Conservation (phyloP, 2,888 invertebrate species). For the Bombylius discolor region DNA sequence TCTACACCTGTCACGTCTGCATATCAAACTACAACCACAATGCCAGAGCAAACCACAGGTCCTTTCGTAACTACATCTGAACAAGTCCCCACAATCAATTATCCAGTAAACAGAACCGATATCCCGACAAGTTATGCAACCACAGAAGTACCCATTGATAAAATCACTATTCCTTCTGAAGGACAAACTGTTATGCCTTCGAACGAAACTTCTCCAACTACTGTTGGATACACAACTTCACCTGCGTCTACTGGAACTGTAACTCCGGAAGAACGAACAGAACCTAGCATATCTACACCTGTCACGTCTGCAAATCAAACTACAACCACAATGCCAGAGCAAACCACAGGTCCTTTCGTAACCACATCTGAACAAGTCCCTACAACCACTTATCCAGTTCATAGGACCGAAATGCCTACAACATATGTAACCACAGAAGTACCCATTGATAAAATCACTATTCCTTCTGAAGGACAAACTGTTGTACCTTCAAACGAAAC, state of each 20-base stretch:
- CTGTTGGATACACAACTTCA: not conserved
- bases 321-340: too few relatives aligned
- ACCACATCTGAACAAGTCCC: too few relatives aligned
- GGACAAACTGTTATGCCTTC: not conserved
- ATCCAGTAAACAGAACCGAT: not conserved
- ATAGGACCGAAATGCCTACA: too few relatives aligned
- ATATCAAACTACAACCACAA: too few relatives aligned
- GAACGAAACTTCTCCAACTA: not conserved
- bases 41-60: too few relatives aligned
- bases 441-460: not conserved
- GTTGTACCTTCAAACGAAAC: too few relatives aligned
- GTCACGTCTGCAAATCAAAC: too few relatives aligned
- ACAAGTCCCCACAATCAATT: not conserved
- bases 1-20: too few relatives aligned
- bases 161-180: not conserved
- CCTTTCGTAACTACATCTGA: not conserved
- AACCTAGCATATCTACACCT: too few relatives aligned
- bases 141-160: not conserved
- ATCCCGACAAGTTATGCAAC: not conserved
- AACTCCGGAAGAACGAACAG: not conserved
- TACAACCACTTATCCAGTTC: too few relatives aligned
- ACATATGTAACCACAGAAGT: not conserved
- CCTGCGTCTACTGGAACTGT: conserved; percentile 2
- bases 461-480: not conserved
- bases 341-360: too few relatives aligned